Base-by-base conservation (phyloP, 2,888 invertebrate species). In the Acanthopleura granulata region DNA sequence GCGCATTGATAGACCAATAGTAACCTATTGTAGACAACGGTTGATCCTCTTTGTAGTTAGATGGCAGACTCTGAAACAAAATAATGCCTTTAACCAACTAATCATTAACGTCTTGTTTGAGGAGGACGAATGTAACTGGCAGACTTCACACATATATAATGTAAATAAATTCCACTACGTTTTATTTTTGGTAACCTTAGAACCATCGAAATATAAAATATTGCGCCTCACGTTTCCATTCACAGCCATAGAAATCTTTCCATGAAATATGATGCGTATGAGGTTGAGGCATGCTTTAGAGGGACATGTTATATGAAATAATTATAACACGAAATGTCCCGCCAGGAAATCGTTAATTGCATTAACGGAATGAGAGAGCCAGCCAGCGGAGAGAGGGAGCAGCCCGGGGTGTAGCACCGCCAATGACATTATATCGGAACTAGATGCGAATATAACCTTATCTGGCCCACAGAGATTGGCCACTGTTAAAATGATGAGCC, bases 291-390 rank as follows among this genome's bases (percentile, higher is more conserved):
- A 22, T n/a, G 57, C 57, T 18, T 57, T 57, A 22, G n/a, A 22
- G 18, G 57, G 57, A 57, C 18, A 57, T 22, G 22, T 22, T 18
- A n/a, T 57, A 57, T 57, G 57, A 18, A 57, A 12, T 57, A 57
- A 57, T 57, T 57, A 57, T 57, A 18, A 22, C 22, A 57, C 18
- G n/a, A 18, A 16, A 66, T 15, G 22, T 27, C 66, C 66, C 66
- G 66, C 66, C 27, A 57, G 66, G 66, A 66, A 27, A 66, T 16
- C 29, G 29, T 66, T 66, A 66, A 66, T 66, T 66, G 14, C 6
- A 66, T 66, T 66, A 66, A 16, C 66, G 16, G 25, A 27, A 66
- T 66, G 66, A 66, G 29, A 3, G 18, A 66, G 6, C 15, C 29
- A 16, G 25, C 29, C 16, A 22, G 4, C 29, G 27, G 27, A 25